Evolutionary conservation across 2,888 invertebrate species (phyloP).

Genomic region (Meghimatium bilineatum): DNA sequence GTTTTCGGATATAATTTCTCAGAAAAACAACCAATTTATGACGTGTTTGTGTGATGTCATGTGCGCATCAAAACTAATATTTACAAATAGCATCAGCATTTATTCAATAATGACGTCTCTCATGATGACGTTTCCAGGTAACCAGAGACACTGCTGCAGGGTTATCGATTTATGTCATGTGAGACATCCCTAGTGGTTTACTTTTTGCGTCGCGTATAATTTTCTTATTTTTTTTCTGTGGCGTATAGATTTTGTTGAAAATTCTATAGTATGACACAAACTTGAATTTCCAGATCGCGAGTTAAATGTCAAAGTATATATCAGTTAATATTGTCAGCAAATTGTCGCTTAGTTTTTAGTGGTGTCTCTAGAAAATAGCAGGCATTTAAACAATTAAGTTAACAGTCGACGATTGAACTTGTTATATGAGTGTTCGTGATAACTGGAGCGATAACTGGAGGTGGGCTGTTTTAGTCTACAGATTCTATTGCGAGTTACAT

Average conservation of each 20-base stretch:
- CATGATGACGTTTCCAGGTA: background rate
- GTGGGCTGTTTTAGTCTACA: background rate
- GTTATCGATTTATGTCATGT: constrained; percentile 24
- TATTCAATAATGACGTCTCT: background rate
- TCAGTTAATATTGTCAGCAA: too few species aligned
- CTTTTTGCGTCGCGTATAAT: background rate
- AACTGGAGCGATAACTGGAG: background rate
- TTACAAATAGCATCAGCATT: background rate
- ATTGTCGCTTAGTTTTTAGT: background rate
- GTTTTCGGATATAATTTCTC: background rate
- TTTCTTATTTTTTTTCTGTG: too few species aligned
- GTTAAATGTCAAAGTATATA: background rate
- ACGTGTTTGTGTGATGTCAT: background rate
- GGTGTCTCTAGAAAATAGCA: background rate
- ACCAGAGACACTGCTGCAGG: background rate
- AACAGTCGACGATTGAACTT: constrained; percentile 6
- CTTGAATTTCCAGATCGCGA: background rate
- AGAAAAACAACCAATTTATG: background rate
- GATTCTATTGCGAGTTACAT: constrained; percentile 2
- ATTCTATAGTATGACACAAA: background rate
- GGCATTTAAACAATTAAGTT: background rate
- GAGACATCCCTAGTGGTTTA: constrained; percentile 9
- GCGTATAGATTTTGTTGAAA: constrained; percentile 7
- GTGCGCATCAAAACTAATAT: background rate
- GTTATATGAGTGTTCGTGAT: constrained; percentile 18